Evolutionary conservation across 1,140 invertebrate species (phyloP), one percentile per base, ranked within the genome.

Genomic region (Hylyphantes graminicola): DNA sequence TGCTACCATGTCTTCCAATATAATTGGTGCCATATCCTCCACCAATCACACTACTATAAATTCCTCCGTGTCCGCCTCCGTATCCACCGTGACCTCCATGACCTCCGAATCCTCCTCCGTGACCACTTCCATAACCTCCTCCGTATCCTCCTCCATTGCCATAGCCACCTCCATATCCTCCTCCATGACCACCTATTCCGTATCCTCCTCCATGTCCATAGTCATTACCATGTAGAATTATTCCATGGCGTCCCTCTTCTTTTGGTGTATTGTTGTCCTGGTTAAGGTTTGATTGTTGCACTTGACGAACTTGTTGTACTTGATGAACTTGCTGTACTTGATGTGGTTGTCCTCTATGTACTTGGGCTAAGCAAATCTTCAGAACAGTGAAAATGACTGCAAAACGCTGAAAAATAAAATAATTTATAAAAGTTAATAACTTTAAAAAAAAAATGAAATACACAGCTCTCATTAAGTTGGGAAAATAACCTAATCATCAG

Each of bases 211-310:
- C 74, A 76, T 76, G 74, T 15, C 74, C 19, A 8, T 48, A 48
- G 35, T 65, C 65, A 7, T 78, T 64, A 65, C 67, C 48, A 17
- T 78, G 61, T 55, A 67, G 76, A 67, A 78, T 53, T 11, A 78
- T 65, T 11, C 76, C 61, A 78, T 78, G 76, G 13, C 76, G 61
- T 12, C 59, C 74, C 17, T 64, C 51, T 65, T 21, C 76, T 35
- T 74, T 55, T 35, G 35, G 35, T 35, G 35, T 35, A 35, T 35
- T 35, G 35, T 35, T 35, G 35, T 35, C 35, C 35, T 35, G 35
- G 35, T 35, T 35, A 1, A 35, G 35, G 35, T 35, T 35, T 35
- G 35, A 35, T 2, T 35, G 35, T 35, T 35, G 35, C 35, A 35
- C 35, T 35, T 35, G 35, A 35, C 5, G 35, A 19, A 12, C 64